phyloP scores from a whole-genome alignment of 2,113 vertebrate species.

The Tetrax tetrax region DNA sequence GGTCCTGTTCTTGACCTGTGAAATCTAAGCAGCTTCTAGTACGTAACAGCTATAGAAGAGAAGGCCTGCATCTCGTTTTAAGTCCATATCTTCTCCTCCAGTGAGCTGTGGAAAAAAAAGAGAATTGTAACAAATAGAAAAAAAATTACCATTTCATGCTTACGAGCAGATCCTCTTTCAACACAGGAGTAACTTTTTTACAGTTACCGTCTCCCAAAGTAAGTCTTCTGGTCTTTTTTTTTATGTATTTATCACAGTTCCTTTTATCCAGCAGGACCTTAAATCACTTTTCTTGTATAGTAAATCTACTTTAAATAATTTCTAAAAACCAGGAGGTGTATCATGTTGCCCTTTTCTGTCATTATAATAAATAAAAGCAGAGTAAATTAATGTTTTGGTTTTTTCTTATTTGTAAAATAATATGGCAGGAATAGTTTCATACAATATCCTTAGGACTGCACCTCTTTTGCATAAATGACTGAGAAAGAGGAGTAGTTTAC shows the following conservation, averaged over 20 bases:
- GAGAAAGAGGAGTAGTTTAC: background rate
- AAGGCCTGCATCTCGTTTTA: background rate
- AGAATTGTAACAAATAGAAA: background rate
- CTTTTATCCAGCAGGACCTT: background rate
- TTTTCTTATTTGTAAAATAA: background rate
- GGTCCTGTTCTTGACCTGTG: background rate
- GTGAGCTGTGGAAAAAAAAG: background rate
- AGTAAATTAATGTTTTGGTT: background rate
- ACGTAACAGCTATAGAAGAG: background rate
- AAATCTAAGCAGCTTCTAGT: background rate
- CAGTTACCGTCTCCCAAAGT: background rate
- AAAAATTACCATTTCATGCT: background rate
- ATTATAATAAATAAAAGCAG: background rate
- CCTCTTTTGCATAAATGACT: background rate
- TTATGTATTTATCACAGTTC: background rate
- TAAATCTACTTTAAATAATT: background rate
- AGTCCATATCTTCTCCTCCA: background rate
- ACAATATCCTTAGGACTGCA: background rate
- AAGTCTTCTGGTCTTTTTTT: background rate
- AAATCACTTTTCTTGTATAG: background rate
- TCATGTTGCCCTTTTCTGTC: background rate
- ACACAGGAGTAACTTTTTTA: background rate
- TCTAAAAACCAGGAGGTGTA: background rate
- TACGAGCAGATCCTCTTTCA: background rate
- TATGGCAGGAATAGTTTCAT: background rate